Evolutionary conservation across 2,113 vertebrate genomes (phyloP).

Genomic region (Pelobates fuscus): DNA sequence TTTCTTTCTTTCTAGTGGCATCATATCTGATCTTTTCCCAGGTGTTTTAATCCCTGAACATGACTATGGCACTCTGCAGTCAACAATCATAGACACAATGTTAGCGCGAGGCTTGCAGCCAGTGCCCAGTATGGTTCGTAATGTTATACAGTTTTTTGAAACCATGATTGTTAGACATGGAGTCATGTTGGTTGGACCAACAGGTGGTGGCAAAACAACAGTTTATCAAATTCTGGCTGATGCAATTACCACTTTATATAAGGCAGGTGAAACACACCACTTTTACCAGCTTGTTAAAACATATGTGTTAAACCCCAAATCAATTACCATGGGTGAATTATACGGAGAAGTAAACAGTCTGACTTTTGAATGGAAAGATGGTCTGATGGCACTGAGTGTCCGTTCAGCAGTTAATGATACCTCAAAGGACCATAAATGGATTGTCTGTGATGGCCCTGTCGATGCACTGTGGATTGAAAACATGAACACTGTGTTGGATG

Average conservation of each 20-base stretch:
- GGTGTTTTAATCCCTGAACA: conserved; percentile 82
- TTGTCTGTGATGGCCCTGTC: conserved; percentile 83
- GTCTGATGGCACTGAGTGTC: conserved; percentile 83
- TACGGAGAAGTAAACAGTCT: conserved; percentile 82
- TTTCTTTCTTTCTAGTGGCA: conserved; percentile 68
- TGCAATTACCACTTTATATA: conserved; percentile 69
- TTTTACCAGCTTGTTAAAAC: conserved; percentile 80
- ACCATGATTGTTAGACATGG: conserved; percentile 88
- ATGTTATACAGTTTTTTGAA: conserved; percentile 86
- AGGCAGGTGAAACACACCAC: conserved; percentile 60
- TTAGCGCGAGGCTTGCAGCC: conserved; percentile 72
- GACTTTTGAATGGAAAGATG: conserved; percentile 87
- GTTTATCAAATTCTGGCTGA: conserved; percentile 77
- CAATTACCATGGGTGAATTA: conserved; percentile 86
- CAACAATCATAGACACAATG: conserved; percentile 75
- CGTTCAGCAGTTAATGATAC: conserved; percentile 74
- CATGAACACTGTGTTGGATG: conserved; percentile 88
- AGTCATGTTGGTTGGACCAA: conserved; percentile 86
- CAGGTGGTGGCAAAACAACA: conserved; percentile 83
- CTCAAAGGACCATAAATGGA: conserved; percentile 82
- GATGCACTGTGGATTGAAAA: conserved; percentile 93
- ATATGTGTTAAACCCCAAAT: conserved; percentile 84
- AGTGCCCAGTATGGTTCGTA: conserved; percentile 72
- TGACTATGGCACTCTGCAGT: conserved; percentile 80
- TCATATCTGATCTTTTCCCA: conserved; percentile 86